phyloP scores from a whole-genome alignment of 2,888 invertebrate species.

The Dynastes tityus region DNA sequence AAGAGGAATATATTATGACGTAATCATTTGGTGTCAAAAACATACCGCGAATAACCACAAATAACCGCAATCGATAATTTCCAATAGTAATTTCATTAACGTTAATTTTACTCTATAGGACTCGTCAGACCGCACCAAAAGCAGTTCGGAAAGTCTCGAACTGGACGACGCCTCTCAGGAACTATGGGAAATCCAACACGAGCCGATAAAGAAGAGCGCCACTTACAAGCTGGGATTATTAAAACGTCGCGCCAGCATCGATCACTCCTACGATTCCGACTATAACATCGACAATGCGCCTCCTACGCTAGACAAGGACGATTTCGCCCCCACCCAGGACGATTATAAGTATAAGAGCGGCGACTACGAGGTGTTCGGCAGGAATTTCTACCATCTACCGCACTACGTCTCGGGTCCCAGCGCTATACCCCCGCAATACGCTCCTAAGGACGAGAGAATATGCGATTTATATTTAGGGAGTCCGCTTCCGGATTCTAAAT shows the following conservation, averaged over 20 bases:
- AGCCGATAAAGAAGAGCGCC: conserved; percentile 61
- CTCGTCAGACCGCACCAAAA: conserved; percentile 66
- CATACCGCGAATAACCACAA: too few species aligned
- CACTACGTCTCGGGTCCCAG: conserved; percentile 63
- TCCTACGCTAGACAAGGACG: conserved; percentile 49
- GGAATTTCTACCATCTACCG: conserved; percentile 63
- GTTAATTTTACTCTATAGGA: conserved; percentile 6
- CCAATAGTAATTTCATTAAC: too few species aligned
- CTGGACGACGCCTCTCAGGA: conserved; percentile 66
- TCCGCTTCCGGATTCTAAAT: conserved; percentile 56
- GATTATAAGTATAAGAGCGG: conserved; percentile 54
- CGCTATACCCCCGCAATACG: conserved; percentile 64
- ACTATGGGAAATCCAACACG: conserved; percentile 65
- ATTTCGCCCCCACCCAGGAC: conserved; percentile 44
- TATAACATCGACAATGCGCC: conserved; percentile 49
- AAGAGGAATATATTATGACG: too few species aligned
- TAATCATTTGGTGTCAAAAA: too few species aligned
- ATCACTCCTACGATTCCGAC: conserved; percentile 54
- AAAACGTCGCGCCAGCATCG: conserved; percentile 63
- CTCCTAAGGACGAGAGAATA: conserved; percentile 62
- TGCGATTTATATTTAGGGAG: conserved; percentile 64
- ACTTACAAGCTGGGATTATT: conserved; percentile 65
- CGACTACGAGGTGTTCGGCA: conserved; percentile 61
- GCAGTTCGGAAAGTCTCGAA: conserved; percentile 66
- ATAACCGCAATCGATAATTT: too few species aligned